Evolutionary conservation across 2,888 invertebrate genomes (phyloP), one percentile per base, ranked within the genome.

Genomic region (Ichneumoninae sp.): DNA sequence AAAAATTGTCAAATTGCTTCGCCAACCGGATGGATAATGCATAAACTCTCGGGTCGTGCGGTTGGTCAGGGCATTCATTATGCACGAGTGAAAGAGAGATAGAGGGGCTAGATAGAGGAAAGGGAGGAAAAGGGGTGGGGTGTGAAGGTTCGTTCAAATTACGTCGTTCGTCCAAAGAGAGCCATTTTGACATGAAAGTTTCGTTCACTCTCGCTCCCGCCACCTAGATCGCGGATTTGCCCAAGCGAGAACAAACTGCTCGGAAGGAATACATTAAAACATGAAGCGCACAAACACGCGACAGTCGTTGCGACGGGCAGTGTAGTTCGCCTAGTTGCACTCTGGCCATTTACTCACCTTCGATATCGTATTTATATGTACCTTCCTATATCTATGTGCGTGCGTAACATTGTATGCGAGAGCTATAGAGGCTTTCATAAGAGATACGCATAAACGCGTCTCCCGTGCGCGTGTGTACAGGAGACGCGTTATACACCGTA

Each of bases 221-320:
- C 5, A 54, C 47, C 22, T 26, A 74, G 40, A 52, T 57, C 74
- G 74, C 62, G 69, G 65, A 82, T 81, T 79, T 33, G 57, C 30
- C 74, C 36, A 10, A 75, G 83, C 66, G 85, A 76, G 84, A 84
- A 86, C 87, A 86, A 90, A 90, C 89, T 86, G 86, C 87, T 89
- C 87, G 88, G 88, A 90, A 89, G 87, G 90, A 90, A 91, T 91
- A 90, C 87, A 91, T 91, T 90, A 90, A 91, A 90, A 88, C 87
- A 88, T 75, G 77, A 88, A 89, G 88, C 88, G 86, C 87, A 88
- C 87, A 87, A 88, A 88, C 88, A 90, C 85, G 86, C 86, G 88
- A 88, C 89, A 87, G 88, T 89, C 88, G 88, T 89, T 87, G 88
- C 85, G 87, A 85, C 86, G 87, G 87, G 86, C 86, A 89, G 89